phyloP scores from a whole-genome alignment of 2,888 invertebrate genomes.

The Aphidius colemani region DNA sequence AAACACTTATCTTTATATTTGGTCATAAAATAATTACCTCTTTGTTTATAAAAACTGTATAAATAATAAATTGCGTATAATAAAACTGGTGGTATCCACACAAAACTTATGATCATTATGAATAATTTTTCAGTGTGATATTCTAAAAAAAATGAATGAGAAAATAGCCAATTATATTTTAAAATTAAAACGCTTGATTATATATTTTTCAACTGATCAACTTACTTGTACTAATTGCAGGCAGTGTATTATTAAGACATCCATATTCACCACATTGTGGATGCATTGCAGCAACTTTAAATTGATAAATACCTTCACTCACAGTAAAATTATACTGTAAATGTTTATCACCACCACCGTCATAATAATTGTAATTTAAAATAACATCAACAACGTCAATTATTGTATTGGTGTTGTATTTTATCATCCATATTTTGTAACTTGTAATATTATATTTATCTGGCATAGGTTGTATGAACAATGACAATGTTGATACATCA shows the following conservation, averaged over 20 bases:
- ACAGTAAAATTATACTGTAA: constrained; percentile 45
- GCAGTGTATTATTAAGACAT: constrained; percentile 52
- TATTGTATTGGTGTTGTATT: constrained; percentile 38
- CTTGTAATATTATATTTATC: constrained; percentile 47
- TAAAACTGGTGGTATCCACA: constrained; percentile 55
- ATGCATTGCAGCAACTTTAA: constrained; percentile 54
- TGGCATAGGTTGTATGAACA: constrained; percentile 53
- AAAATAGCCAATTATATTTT: background rate
- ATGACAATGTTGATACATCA: constrained; percentile 39
- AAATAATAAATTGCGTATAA: constrained; percentile 48
- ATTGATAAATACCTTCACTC: constrained; percentile 47
- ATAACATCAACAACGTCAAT: constrained; percentile 38
- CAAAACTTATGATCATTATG: constrained; percentile 54
- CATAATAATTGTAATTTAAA: constrained; percentile 28
- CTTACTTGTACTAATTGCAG: constrained; percentile 52
- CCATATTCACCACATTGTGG: constrained; percentile 45
- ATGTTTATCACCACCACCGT: constrained; percentile 30
- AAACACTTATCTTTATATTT: too few species aligned
- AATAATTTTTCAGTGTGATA: constrained; percentile 45
- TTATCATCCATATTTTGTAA: constrained; percentile 51
- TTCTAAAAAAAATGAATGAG: constrained; percentile 34
- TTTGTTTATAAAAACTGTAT: constrained; percentile 48
- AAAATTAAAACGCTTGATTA: background rate
- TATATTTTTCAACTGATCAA: constrained; percentile 18
- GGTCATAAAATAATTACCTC: constrained; percentile 35